Base-by-base conservation (phyloP, 2,797 vertebrate genomes). In the Lepus oiostolus region DNA sequence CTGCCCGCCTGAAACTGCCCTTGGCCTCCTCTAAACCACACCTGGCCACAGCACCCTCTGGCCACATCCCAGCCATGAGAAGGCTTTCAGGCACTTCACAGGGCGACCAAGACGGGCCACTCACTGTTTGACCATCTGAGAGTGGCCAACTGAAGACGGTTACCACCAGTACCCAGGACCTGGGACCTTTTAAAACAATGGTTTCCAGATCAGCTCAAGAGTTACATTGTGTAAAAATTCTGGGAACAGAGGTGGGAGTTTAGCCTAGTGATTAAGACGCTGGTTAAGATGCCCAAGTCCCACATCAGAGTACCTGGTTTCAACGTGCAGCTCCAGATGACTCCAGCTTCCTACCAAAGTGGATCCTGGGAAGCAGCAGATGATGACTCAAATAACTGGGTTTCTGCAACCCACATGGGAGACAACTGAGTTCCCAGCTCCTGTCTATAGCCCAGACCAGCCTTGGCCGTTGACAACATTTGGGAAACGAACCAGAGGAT, bases 21-120 rank as follows among this genome's bases (percentile, higher is more conserved):
- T 68, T 91, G 65, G 52, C 80, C 16, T 83, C 79, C 77, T 94
- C 60, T 38, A 95, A 95, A 94, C 16, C 80, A 93, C 12, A 80
- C 38, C 30, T 94, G 77, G 21, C 65, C 63, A 92, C 28, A 77
- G 47, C 54, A 84, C 68, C 32, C 75, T 68, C 80, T 85, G 68
- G 28, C 88, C 93, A 76, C 3, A 72, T 38, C 12, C 58, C 50
- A 88, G 52, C 60, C 76, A 88, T 32, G 62, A 81, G 28, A 83
- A 62, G 62, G 30, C 35, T 77, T 94, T 91, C 47, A 86, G 9
- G 38, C 16, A 87, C 75, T 81, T 65, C 14, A 28, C 47, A 85
- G 67, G 79, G 60, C 74, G 21, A 52, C 67, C 14, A 42, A 3
- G 16, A 83, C 13, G 58, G n/a, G 65, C 50, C 35, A 82, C 30